phyloP scores from a whole-genome alignment of 2,888 invertebrate genomes.

The Spilosoma lubricipeda region DNA sequence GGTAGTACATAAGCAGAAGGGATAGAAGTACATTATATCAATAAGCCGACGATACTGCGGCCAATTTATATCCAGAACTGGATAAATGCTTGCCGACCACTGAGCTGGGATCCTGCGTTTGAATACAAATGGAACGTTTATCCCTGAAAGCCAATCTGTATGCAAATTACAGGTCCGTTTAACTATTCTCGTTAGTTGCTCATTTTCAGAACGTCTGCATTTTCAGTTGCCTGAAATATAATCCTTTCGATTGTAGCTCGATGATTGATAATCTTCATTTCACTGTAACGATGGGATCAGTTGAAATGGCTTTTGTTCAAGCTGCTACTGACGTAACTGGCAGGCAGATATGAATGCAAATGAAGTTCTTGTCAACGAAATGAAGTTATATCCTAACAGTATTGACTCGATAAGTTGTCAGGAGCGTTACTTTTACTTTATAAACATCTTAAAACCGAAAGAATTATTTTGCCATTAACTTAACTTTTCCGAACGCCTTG shows the following conservation, averaged over 20 bases:
- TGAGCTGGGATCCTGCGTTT: slow-evolving; percentile 80
- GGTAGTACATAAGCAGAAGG: neutral
- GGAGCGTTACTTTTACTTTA: neutral
- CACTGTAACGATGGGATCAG: slow-evolving; percentile 1
- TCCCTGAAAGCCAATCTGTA: slow-evolving; percentile 86
- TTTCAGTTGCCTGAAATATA: slow-evolving; percentile 67
- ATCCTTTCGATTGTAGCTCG: slow-evolving; percentile 53
- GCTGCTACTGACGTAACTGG: slow-evolving; percentile 2
- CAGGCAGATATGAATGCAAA: slow-evolving; percentile 9
- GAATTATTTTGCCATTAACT: slow-evolving; percentile 55
- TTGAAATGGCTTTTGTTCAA: neutral
- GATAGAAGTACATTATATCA: slow-evolving; percentile 54
- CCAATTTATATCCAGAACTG: slow-evolving; percentile 80
- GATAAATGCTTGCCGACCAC: slow-evolving; percentile 81
- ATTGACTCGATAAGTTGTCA: slow-evolving; percentile 4
- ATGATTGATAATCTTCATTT: slow-evolving; percentile 36
- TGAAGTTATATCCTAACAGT: slow-evolving; percentile 1
- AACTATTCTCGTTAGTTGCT: slow-evolving; percentile 86
- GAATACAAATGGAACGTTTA: slow-evolving; percentile 86
- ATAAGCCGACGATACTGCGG: slow-evolving; percentile 69
- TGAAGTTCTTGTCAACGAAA: slow-evolving; percentile 5
- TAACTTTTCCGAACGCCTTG: slow-evolving; percentile 52
- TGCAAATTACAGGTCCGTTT: slow-evolving; percentile 84
- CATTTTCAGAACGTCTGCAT: slow-evolving; percentile 83
- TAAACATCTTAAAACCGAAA: slow-evolving; percentile 31